Evolutionary conservation across 2,888 invertebrate genomes (phyloP).

Genomic region (Caenorhabditis sinica): DNA sequence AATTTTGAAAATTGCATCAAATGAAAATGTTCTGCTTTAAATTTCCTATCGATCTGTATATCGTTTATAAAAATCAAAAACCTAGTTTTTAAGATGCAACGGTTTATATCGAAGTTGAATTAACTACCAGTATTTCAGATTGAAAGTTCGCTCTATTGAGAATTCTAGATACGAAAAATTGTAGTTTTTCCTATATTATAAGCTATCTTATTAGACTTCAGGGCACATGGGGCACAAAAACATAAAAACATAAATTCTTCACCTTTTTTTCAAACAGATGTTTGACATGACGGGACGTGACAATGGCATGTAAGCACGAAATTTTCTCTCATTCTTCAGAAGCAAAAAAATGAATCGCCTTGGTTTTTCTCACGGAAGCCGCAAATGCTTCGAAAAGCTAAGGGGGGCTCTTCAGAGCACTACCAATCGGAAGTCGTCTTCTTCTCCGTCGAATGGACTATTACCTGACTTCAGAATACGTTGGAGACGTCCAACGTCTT

Average conservation of each 20-base stretch:
- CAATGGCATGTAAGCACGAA: constrained; percentile 3
- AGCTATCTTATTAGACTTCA: no score
- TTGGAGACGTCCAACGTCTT: neutral
- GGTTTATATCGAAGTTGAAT: no score
- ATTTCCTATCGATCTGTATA: no score
- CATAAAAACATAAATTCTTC: neutral
- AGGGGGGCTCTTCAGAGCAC: neutral
- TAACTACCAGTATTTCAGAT: no score
- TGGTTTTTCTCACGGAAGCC: neutral
- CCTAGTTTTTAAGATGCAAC: no score
- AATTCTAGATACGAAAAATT: no score
- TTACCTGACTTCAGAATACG: constrained; percentile 14
- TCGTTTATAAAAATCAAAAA: no score
- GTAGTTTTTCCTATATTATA: no score
- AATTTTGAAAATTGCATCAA: no score
- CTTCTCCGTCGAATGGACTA: neutral
- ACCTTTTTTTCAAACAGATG: constrained; percentile 9
- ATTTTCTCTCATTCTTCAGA: no score
- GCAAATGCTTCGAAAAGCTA: neutral
- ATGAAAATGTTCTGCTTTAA: no score
- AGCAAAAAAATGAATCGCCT: neutral
- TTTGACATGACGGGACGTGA: constrained; percentile 55
- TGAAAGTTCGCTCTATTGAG: no score
- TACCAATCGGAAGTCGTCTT: neutral
- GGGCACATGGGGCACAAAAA: neutral